A percentile compares a stretch with the other conserved stretches of the same genome.
Evolutionary conservation across 2,113 vertebrate genomes (phyloP).

Genomic region (Lethenteron reissneri): DNA sequence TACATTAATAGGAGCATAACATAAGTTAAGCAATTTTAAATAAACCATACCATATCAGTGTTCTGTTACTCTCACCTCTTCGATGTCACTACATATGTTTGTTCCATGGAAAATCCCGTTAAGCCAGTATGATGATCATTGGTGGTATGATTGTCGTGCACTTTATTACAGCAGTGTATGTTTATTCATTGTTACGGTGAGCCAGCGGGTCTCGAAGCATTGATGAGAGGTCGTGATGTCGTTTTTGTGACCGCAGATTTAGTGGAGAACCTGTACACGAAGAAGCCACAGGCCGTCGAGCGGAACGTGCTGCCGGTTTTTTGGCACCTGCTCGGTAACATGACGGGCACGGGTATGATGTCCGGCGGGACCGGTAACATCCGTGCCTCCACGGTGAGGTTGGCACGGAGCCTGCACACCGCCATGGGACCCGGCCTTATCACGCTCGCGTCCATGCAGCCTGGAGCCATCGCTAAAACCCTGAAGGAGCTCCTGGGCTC

Average conservation of each 20-base stretch:
- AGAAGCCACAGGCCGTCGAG: slow-evolving; percentile 52
- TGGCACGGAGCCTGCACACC: slow-evolving; percentile 41
- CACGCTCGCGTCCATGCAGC: slow-evolving; percentile 32
- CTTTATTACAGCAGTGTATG: background rate
- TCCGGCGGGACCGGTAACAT: slow-evolving; percentile 39
- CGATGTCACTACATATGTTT: slow-evolving; percentile 5
- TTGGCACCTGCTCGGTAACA: slow-evolving; percentile 54
- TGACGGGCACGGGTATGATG: slow-evolving; percentile 34
- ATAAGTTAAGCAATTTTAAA: no score
- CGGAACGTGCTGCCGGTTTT: slow-evolving; percentile 51
- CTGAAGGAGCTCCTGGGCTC: slow-evolving; percentile 36
- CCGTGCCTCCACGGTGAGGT: slow-evolving; percentile 31
- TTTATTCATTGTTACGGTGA: background rate
- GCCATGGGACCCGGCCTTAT: slow-evolving; percentile 47
- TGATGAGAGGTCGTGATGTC: background rate
- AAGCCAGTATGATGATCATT: slow-evolving; percentile 10
- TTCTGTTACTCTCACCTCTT: no score
- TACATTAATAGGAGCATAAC: no score
- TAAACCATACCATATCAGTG: no score
- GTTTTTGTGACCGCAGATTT: slow-evolving; percentile 27
- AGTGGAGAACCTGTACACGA: slow-evolving; percentile 44
- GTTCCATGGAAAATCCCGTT: slow-evolving; percentile 19
- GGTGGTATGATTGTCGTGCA: background rate
- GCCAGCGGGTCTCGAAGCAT: background rate
- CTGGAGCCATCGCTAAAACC: slow-evolving; percentile 30